phyloP scores from a whole-genome alignment of 2,113 vertebrate species.

The Sphyrna mokarran region DNA sequence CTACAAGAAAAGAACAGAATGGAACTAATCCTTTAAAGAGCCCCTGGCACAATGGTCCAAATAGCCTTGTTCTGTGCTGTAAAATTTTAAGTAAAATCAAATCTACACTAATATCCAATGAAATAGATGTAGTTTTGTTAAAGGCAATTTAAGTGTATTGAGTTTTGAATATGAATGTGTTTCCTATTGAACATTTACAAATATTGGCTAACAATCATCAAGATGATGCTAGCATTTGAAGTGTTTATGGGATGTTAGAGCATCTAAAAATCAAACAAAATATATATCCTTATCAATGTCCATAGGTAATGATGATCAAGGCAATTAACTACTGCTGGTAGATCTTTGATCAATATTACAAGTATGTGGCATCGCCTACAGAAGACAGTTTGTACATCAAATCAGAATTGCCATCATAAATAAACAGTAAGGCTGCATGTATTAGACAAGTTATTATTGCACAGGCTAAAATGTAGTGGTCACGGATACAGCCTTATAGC shows the following conservation, averaged over 20 bases:
- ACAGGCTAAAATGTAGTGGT: not conserved
- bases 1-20: not conserved
- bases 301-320: not conserved
- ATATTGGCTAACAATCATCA: not conserved
- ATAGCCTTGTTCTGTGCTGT: not conserved
- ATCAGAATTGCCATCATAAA: not conserved
- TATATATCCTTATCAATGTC: not conserved
- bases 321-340: not conserved
- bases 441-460: not conserved
- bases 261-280: not conserved
- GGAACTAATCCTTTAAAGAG: not conserved
- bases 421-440: constrained; percentile 14
- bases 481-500: not conserved
- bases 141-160: not conserved
- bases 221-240: not conserved
- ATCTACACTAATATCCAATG: not conserved
- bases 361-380: not conserved
- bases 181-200: not conserved
- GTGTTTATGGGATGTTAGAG: not conserved
- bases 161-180: not conserved
- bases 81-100: not conserved
- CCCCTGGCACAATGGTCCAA: not conserved
- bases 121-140: not conserved
- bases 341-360: constrained; percentile 7
- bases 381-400: not conserved